Conservation (phyloP, 2,888 invertebrate species). For the Mycalesis mineus region DNA sequence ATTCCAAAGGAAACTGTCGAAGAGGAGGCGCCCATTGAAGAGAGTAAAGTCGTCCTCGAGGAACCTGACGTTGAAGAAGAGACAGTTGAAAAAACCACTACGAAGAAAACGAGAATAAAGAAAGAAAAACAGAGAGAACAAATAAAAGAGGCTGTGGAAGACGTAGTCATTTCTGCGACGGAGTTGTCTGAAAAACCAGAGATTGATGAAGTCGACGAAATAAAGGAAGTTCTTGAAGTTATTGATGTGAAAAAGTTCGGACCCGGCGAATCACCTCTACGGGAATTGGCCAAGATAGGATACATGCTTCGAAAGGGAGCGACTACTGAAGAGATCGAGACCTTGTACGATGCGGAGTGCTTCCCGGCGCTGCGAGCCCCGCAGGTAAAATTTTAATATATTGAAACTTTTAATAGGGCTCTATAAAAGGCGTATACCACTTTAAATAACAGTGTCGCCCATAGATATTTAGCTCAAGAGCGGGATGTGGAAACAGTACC, state of each 20-base stretch:
- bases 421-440: too few relatives aligned
- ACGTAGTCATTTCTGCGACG: neutral
- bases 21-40: neutral
- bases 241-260: conserved; percentile 89
- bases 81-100: conserved; percentile 65
- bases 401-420: too few relatives aligned
- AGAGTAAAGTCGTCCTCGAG: neutral
- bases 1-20: neutral
- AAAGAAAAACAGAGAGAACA: neutral
- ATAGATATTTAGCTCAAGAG: too few relatives aligned
- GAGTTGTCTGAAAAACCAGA: neutral
- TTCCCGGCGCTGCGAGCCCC: conserved; percentile 89
- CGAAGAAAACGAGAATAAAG: conserved; percentile 57
- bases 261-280: conserved; percentile 85
- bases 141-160: neutral
- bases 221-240: conserved; percentile 85
- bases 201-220: conserved; percentile 76
- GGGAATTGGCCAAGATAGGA: conserved; percentile 90
- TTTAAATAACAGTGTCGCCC: too few relatives aligned
- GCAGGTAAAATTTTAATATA: conserved; percentile 71
- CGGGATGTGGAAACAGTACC: too few relatives aligned
- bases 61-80: neutral
- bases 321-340: conserved; percentile 85
- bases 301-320: conserved; percentile 87
- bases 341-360: conserved; percentile 86